Conservation (phyloP, 2,113 vertebrate genomes). For the Poeciliopsis prolifica region DNA sequence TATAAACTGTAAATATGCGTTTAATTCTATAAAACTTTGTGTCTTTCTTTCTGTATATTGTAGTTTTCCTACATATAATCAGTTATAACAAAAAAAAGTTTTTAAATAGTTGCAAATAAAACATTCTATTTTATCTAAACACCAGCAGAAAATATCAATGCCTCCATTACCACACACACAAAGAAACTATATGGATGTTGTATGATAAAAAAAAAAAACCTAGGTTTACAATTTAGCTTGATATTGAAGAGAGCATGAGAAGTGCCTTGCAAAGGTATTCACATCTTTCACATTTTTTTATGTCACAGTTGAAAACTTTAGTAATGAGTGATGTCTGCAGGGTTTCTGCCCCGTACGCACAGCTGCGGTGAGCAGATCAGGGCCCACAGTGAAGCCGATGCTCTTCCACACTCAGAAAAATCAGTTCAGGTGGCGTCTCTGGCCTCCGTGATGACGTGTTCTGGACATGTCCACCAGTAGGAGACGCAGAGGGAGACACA, state of each 20-base stretch:
- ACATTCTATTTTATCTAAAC: not conserved
- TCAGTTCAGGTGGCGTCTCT: no score
- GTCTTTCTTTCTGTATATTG: constrained; percentile 12
- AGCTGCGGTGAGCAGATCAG: no score
- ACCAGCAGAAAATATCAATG: not conserved
- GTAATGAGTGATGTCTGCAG: no score
- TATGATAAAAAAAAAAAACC: not conserved
- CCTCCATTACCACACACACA: not conserved
- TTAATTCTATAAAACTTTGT: constrained; percentile 5
- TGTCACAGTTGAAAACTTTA: no score
- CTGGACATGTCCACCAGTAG: no score
- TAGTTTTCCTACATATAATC: constrained; percentile 7
- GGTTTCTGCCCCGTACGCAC: no score
- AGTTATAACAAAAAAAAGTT: not conserved
- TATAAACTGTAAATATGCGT: constrained; percentile 55
- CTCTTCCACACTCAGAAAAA: no score
- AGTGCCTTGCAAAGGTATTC: not conserved
- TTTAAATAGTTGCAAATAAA: not conserved
- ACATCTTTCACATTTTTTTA: not conserved
- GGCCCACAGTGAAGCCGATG: no score
- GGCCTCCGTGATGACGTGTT: no score
- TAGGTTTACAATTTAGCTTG: not conserved
- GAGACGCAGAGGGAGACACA: no score
- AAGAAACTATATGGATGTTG: not conserved
- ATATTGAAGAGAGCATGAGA: not conserved